These are phyloP conservation scores for Ornithorhynchus anatinus DNA, from an alignment of 2,113 vertebrate genomes.

Conservation along the genomic window DNA sequence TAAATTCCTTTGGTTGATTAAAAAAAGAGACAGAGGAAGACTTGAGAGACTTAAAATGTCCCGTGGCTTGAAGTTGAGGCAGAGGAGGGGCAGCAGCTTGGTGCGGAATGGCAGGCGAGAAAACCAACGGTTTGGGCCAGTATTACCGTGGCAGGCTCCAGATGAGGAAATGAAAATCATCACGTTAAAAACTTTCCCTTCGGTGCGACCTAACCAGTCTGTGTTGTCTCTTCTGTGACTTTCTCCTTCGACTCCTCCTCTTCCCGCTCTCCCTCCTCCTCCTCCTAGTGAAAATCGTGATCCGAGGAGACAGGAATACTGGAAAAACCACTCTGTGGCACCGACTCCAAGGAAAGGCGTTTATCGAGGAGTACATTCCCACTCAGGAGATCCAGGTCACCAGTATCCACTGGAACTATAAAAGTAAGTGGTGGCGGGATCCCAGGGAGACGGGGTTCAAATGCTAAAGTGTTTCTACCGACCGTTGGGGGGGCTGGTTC, in stretches of 20 bases:
- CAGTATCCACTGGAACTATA: conserved; percentile 99
- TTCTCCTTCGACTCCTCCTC: neutral
- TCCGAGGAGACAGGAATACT: conserved; percentile 95
- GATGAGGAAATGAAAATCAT: too few species aligned
- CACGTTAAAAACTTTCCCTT: too few species aligned
- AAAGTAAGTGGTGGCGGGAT: conserved; percentile 81
- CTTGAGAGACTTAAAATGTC: neutral
- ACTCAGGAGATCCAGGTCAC: conserved; percentile 99
- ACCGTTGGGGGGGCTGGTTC: too few species aligned
- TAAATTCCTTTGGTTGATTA: too few species aligned
- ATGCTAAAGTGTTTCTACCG: neutral
- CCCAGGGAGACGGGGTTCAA: neutral
- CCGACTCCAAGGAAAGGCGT: conserved; percentile 93
- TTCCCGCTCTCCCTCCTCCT: conserved; percentile 1
- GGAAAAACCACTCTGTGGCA: conserved; percentile 98
- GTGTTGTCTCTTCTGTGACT: too few species aligned
- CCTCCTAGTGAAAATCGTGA: conserved; percentile 95
- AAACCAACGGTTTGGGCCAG: too few species aligned
- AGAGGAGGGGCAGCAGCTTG: neutral
- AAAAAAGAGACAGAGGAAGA: neutral
- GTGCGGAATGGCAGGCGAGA: too few species aligned
- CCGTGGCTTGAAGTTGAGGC: neutral
- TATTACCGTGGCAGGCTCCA: too few species aligned
- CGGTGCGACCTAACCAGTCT: too few species aligned
- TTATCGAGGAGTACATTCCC: conserved; percentile 96